phyloP scores from a whole-genome alignment of 2,888 invertebrate species.

The Biston betularia region DNA sequence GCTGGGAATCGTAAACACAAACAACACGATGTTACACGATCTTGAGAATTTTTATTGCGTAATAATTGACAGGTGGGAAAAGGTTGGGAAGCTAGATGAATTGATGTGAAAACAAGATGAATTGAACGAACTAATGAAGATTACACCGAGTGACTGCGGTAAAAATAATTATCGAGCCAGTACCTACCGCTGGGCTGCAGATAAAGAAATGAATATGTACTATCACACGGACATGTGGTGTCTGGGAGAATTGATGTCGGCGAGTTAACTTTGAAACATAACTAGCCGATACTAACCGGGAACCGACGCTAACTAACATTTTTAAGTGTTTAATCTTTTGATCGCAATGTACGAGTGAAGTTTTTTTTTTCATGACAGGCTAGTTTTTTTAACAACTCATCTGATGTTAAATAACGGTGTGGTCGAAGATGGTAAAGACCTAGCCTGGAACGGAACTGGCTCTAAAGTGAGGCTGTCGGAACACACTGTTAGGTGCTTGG shows the following conservation, averaged over 20 bases:
- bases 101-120: slow-evolving; percentile 66
- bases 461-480: no score
- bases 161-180: slow-evolving; percentile 35
- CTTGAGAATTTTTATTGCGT: slow-evolving; percentile 74
- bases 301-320: not conserved
- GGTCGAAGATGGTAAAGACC: no score
- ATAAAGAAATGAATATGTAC: slow-evolving; percentile 24
- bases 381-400: no score
- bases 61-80: slow-evolving; percentile 67
- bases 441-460: no score
- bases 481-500: no score
- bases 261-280: not conserved
- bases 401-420: no score
- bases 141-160: slow-evolving; percentile 37
- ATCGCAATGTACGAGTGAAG: no score
- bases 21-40: slow-evolving; percentile 57
- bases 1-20: slow-evolving; percentile 65
- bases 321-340: no score
- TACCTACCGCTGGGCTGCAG: slow-evolving; percentile 27
- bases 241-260: not conserved
- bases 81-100: slow-evolving; percentile 62
- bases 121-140: slow-evolving; percentile 61
- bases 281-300: not conserved
- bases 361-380: no score
- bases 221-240: slow-evolving; percentile 8